Conservation (phyloP, 2,113 vertebrate species). For the Aptenodytes forsteri region DNA sequence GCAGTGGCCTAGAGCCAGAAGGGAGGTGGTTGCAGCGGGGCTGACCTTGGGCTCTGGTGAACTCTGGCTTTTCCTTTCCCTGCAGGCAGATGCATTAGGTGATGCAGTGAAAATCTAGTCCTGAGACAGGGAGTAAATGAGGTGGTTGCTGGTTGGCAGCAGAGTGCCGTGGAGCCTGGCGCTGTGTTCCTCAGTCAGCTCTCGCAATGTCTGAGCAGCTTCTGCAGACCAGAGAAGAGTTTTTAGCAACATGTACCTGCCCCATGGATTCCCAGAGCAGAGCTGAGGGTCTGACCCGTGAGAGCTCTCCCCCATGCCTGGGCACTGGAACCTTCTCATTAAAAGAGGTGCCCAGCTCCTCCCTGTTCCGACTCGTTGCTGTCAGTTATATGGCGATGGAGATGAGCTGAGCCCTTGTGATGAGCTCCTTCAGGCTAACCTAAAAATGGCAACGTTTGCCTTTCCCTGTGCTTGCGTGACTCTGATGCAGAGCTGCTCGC, state of each 20-base stretch:
- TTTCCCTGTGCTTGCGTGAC: neutral
- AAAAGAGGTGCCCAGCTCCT: neutral
- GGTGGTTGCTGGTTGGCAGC: neutral
- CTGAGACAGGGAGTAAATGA: conserved; percentile 62
- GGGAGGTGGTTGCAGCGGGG: neutral
- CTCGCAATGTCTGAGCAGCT: conserved; percentile 35
- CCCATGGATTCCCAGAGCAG: neutral
- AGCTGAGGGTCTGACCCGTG: neutral
- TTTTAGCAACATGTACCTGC: neutral
- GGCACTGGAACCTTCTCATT: neutral
- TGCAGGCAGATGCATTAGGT: conserved; percentile 9
- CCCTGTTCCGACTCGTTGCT: neutral
- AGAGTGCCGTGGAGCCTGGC: neutral
- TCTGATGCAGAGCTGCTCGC: conserved; percentile 49
- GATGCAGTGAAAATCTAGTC: conserved; percentile 57
- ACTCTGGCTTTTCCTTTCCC: conserved; percentile 45
- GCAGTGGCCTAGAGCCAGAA: neutral
- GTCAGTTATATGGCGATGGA: neutral
- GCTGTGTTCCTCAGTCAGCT: neutral
- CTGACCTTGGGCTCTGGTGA: neutral
- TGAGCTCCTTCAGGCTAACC: neutral
- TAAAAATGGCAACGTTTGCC: neutral
- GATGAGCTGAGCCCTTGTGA: neutral
- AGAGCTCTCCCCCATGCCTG: neutral
- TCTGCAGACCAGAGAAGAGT: neutral